These are phyloP conservation scores for Barnardius zonarius DNA, from an alignment of 2,113 vertebrate genomes.

Conservation along the genomic window DNA sequence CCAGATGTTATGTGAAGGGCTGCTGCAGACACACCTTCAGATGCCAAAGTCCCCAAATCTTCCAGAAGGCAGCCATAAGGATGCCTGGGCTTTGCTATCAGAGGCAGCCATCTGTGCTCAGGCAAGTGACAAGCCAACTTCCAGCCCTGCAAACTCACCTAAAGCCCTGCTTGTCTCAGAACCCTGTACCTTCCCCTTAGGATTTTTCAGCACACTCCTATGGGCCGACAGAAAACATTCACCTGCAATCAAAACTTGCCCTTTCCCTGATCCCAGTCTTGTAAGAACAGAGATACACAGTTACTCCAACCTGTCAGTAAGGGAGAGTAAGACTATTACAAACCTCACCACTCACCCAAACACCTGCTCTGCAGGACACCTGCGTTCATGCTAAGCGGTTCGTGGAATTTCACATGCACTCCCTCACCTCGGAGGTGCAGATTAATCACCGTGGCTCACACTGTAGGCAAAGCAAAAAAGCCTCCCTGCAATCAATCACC, in stretches of 20 bases:
- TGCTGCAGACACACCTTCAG: neutral
- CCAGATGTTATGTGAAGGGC: neutral
- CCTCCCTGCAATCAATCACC: neutral
- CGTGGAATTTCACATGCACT: neutral
- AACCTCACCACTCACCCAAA: too few relatives aligned
- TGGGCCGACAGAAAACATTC: neutral
- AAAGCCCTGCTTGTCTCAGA: neutral
- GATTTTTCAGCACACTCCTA: neutral
- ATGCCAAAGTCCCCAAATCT: neutral
- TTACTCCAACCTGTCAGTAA: neutral
- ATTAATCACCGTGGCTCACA: neutral
- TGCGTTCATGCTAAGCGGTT: neutral
- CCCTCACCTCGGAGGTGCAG: neutral
- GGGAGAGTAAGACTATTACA: neutral
- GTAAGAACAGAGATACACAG: neutral
- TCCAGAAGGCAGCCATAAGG: neutral
- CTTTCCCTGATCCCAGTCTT: neutral
- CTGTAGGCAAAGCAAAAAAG: neutral
- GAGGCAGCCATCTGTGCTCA: neutral
- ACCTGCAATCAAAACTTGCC: neutral
- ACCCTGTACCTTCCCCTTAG: neutral
- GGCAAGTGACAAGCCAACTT: neutral
- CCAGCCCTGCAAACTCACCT: neutral
- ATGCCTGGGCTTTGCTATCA: neutral
- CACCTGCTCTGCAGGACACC: neutral